Evolutionary conservation across 2,797 vertebrate species (phyloP).

Genomic region (Notolabrus celidotus): DNA sequence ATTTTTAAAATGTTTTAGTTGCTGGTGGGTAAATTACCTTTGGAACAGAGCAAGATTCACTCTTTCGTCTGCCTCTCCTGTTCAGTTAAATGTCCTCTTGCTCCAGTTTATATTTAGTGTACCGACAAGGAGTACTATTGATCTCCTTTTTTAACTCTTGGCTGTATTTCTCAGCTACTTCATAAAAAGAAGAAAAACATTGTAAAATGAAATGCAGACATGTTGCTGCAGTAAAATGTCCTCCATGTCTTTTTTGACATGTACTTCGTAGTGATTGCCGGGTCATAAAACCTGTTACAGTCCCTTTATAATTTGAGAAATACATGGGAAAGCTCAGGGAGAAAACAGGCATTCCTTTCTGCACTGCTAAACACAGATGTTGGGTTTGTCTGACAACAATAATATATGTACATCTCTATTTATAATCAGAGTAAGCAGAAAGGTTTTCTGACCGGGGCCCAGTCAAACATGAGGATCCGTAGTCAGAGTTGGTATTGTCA

Average conservation of each 20-base stretch:
- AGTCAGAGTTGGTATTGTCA: constrained; percentile 76
- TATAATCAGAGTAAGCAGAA: constrained; percentile 68
- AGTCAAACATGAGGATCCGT: constrained; percentile 74
- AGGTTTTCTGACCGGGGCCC: constrained; percentile 70
- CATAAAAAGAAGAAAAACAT: not conserved
- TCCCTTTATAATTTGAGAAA: constrained; percentile 56
- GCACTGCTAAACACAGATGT: constrained; percentile 56
- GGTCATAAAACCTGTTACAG: constrained; percentile 52
- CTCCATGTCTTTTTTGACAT: constrained; percentile 6
- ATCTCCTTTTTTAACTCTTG: constrained; percentile 6
- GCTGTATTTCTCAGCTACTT: not conserved
- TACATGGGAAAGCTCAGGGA: constrained; percentile 49
- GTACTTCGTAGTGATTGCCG: constrained; percentile 22
- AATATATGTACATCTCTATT: constrained; percentile 68
- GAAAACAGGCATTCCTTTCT: constrained; percentile 64
- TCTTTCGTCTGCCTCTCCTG: too few relatives aligned
- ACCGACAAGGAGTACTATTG: not conserved
- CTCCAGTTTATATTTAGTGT: not conserved
- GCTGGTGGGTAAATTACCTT: too few relatives aligned
- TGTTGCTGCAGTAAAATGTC: constrained; percentile 15
- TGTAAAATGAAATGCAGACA: constrained; percentile 10
- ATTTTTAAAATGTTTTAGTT: too few relatives aligned
- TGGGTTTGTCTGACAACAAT: constrained; percentile 68
- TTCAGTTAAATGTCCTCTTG: not conserved
- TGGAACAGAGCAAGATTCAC: not conserved